These are phyloP conservation scores for Gibbula magus DNA, from an alignment of 2,888 invertebrate species.

Conservation along the genomic window DNA sequence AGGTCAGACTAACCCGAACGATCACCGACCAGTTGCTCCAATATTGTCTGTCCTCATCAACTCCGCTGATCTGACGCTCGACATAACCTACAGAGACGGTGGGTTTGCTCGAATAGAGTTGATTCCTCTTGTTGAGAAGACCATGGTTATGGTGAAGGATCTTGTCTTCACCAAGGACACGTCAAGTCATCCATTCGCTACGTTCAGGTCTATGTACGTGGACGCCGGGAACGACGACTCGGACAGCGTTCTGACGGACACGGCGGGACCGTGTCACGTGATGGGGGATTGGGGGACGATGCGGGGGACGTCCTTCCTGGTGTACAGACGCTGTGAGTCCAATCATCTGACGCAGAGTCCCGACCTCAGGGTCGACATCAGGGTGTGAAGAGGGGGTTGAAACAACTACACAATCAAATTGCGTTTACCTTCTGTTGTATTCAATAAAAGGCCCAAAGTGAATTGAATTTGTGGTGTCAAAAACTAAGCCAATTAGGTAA, in stretches of 20 bases:
- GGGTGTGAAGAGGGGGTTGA: no score
- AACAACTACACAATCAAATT: no score
- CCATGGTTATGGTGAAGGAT: conserved; percentile 17
- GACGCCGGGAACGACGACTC: conserved; percentile 56
- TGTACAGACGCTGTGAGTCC: conserved; percentile 51
- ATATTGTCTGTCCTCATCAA: conserved; percentile 48
- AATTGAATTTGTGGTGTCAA: no score
- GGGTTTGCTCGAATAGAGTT: conserved; percentile 45
- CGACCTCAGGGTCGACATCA: conserved; percentile 38
- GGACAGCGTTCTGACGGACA: conserved; percentile 52
- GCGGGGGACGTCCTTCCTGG: conserved; percentile 43
- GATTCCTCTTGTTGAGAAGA: conserved; percentile 43
- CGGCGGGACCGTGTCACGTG: conserved; percentile 32
- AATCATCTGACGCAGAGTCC: conserved; percentile 54
- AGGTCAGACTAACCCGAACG: conserved; percentile 55
- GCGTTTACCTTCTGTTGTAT: no score
- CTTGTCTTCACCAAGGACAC: conserved; percentile 37
- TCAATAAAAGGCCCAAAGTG: no score
- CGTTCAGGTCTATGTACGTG: conserved; percentile 61
- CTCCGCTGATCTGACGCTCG: conserved; percentile 40
- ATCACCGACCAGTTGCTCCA: conserved; percentile 51
- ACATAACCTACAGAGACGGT: conserved; percentile 51
- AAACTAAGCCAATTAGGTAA: no score
- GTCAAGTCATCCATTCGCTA: conserved; percentile 51
- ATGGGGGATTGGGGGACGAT: conserved; percentile 42